Conservation (phyloP, 64 coral and sea anemone genomes). For the Acropora tenuis region DNA sequence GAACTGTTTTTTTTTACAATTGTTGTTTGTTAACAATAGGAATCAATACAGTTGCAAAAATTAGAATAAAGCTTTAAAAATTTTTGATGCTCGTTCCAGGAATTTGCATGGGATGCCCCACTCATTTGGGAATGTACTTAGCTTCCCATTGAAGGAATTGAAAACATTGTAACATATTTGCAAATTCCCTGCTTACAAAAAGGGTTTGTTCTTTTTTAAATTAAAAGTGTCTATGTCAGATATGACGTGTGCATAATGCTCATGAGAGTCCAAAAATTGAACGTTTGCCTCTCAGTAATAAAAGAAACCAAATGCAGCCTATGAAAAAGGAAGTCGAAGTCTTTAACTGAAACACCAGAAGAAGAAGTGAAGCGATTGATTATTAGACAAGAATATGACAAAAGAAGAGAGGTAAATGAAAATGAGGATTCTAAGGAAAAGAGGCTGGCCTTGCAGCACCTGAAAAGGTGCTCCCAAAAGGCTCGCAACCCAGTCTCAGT, state of each 20-base stretch:
- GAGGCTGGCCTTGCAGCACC: no score
- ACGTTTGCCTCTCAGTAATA: neutral
- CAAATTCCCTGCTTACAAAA: constrained; percentile 3
- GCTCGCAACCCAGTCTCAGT: no score
- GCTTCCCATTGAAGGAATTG: constrained; percentile 1
- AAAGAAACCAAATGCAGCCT: neutral
- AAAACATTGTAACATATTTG: constrained; percentile 25
- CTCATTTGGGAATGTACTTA: constrained; percentile 5
- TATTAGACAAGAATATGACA: no score
- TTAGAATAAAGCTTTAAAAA: neutral
- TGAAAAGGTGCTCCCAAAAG: no score
- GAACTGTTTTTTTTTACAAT: neutral
- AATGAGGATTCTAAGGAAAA: no score
- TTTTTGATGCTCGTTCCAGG: neutral
- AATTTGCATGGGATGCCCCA: constrained; percentile 4
- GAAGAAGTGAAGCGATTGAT: no score
- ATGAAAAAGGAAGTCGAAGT: neutral
- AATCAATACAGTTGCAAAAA: neutral
- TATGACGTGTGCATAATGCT: neutral
- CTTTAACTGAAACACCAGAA: no score
- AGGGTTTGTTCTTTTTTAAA: constrained; percentile 15
- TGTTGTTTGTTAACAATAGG: constrained; percentile 10
- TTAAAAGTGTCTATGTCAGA: neutral
- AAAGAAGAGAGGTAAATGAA: no score
- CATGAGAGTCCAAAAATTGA: neutral